Evolutionary conservation across 1,140 invertebrate species (phyloP), one percentile per base, ranked within the genome.

Genomic region (Fopius arisanus): DNA sequence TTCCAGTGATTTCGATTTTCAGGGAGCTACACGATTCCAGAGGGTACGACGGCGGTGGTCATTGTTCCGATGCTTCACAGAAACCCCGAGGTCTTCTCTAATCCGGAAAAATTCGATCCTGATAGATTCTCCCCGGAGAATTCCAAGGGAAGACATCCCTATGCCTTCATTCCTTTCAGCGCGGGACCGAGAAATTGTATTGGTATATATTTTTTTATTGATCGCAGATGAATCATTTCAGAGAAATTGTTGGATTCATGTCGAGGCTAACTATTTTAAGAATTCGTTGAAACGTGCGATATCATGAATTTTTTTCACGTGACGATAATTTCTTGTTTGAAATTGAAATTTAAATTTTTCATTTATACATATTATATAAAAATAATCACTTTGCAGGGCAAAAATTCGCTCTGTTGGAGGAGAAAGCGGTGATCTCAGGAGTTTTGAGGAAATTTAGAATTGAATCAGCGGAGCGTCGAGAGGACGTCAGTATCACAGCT

Each of bases 341-440:
- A 70, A 51, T 67, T 12, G 23, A 1, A 37, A 19, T 26, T 59
- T n/a, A 26, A 31, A 16, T 3, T 67, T 78, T 84, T 83, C 14
- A 5, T 51, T 51, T 4, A 2, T 51, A 1, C 1, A 12, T 19
- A 6, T 51, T 9, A 16, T 16, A 19, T 14, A 6, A 19, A 3
- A 6, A 16, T 12, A 19, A 19, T 51, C 5, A 51, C 7, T 51
- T 19, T 12, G 0, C 23, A 89, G 93, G 93, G 73, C 94, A 95
- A 86, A 93, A 92, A 81, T 96, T 96, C 85, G 95, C 95, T 0
- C 86, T 94, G 84, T 81, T 95, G 80, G 94, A 96, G 86, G 87
- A 93, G 75, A 96, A 96, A 83, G 89, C 90, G 0, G 86, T 93
- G 0, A 78, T 95, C 19, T 89, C 92, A 0, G 89, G 89, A 68